Base-by-base conservation (phyloP, 2,797 vertebrate species). In the Lemur catta region DNA sequence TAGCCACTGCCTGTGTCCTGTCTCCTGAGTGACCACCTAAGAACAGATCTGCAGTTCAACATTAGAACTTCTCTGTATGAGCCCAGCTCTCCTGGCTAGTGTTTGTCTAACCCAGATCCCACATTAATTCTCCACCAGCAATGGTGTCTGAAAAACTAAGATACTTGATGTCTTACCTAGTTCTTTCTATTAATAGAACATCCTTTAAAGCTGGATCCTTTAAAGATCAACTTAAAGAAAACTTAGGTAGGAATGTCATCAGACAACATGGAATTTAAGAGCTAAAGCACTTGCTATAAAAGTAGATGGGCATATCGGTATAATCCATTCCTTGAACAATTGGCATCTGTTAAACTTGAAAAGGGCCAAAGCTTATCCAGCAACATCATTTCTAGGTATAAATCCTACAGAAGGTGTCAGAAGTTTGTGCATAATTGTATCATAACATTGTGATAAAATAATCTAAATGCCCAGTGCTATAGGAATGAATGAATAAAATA, bases 1-100 rank as follows among this genome's bases (percentile, higher is more conserved):
- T 13, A 14, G 1, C 35, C 1, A 6, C 17, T 18, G 11, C 4
- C 13, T 20, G 0, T 28, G 15, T 28, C 11, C 13, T 79, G 6
- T 90, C 63, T 72, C 17, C 69, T 38, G 30, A 95, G 67, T n/a
- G 46, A 48, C 11, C 28, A 35, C 26, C 18, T 43, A 28, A 90
- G 22, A 87, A 78, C 43, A 41, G 12, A 43, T 71, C 2, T 48
- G 2, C 15, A 33, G 6, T 30, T 84, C 30, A 55, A 18, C 55
- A 63, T 1, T n/a, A 4, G n/a, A 80, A 46, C 52, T 20, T 48
- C 24, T 55, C 38, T 12, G 5, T 28, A 10, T 18, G 18, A 90
- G 11, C 33, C 11, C 57, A 63, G 14, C 14, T 55, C 33, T 26
- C 17, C 10, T 3, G 4, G 14, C 17, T 75, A n/a, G 63, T 22